A percentile compares a stretch with the other conserved stretches of the same genome.
phyloP scores from a whole-genome alignment of 2,888 invertebrate genomes.

The Dolichomitus sp. region DNA sequence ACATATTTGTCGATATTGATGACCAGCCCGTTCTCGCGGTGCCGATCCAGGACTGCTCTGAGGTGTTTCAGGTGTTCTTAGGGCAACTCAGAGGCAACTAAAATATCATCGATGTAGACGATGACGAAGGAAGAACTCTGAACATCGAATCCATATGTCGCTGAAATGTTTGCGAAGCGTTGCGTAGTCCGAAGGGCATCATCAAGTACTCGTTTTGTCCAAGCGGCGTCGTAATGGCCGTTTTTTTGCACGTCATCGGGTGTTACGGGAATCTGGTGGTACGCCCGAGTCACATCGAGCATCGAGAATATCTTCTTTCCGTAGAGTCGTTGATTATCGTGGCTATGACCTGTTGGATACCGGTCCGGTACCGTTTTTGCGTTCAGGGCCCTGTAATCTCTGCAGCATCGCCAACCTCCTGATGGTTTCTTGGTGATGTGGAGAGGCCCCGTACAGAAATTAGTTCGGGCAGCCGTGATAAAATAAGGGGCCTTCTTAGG shows the following conservation, averaged over 20 bases:
- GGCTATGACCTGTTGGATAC: background rate
- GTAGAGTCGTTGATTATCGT: no score
- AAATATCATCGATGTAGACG: conserved; percentile 52
- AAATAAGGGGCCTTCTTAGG: no score
- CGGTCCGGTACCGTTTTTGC: background rate
- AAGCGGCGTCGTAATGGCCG: conserved; percentile 74
- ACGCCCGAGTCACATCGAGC: conserved; percentile 72
- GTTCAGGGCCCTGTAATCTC: background rate
- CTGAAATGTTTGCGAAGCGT: no score
- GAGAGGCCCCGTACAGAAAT: background rate
- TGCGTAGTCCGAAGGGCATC: no score
- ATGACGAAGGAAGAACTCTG: conserved; percentile 10
- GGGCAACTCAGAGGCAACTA: conserved; percentile 15
- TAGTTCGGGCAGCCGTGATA: no score
- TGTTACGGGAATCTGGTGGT: conserved; percentile 74
- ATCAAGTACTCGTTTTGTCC: conserved; percentile 71
- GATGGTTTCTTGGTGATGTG: background rate
- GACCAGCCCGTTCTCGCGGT: conserved; percentile 54
- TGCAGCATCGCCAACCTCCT: background rate
- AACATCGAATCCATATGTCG: conserved; percentile 68
- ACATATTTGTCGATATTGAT: conserved; percentile 77
- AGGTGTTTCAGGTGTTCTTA: conserved; percentile 50
- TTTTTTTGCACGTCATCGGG: conserved; percentile 74
- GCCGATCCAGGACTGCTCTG: conserved; percentile 54
- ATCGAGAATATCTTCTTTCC: conserved; percentile 74